Conservation (phyloP, 2,797 vertebrate genomes). For the Epinephelus coioides region DNA sequence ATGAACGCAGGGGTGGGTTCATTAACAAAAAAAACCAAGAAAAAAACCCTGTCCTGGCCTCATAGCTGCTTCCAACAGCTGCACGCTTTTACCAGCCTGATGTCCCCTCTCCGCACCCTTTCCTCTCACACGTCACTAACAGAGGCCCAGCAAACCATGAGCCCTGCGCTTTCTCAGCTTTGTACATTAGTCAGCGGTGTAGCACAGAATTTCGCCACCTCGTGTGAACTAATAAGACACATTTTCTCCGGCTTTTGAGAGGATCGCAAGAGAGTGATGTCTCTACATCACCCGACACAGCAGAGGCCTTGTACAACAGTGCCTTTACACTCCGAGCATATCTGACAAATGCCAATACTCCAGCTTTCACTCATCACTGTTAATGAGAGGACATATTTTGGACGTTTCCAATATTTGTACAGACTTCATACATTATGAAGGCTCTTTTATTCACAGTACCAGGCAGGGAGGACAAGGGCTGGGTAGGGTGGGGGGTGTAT, state of each 20-base stretch:
- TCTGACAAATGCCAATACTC: conserved; percentile 81
- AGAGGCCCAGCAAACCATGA: conserved; percentile 78
- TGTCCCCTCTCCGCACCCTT: conserved; percentile 54
- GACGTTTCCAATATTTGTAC: conserved; percentile 84
- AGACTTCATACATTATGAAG: conserved; percentile 77
- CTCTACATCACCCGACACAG: conserved; percentile 82
- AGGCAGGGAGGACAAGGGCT: conserved; percentile 56
- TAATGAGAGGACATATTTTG: conserved; percentile 87
- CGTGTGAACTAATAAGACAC: conserved; percentile 84
- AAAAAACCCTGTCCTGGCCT: conserved; percentile 18
- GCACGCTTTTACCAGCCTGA: conserved; percentile 71
- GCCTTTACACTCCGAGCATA: conserved; percentile 78
- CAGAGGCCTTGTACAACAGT: conserved; percentile 83
- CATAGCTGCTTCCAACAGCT: conserved; percentile 71
- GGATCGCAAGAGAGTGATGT: conserved; percentile 79
- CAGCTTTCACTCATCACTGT: conserved; percentile 80
- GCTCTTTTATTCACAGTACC: conserved; percentile 68
- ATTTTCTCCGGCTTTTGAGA: conserved; percentile 81
- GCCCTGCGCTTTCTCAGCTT: conserved; percentile 79
- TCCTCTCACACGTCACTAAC: conserved; percentile 66
- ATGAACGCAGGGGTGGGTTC: conserved; percentile 62
- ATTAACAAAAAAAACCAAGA: conserved; percentile 17
- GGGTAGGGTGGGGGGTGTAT: conserved; percentile 60
- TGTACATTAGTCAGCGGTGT: conserved; percentile 85
- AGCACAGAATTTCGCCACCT: conserved; percentile 86